These are phyloP conservation scores for Vicugna pacos DNA, from an alignment of 2,113 vertebrate genomes.

Conservation along the genomic window DNA sequence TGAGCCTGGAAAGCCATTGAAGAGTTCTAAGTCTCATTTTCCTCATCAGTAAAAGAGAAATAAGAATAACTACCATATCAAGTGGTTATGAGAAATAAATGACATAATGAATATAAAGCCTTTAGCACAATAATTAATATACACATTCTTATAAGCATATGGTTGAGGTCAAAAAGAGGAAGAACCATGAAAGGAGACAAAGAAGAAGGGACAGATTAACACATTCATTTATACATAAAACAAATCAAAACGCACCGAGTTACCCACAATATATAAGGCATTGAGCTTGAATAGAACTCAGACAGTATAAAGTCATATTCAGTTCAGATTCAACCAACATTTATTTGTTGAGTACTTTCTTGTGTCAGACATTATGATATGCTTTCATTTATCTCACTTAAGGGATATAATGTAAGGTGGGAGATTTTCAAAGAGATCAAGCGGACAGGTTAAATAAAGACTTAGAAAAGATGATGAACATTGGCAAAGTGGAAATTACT, in stretches of 20 bases:
- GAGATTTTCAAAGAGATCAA: not conserved
- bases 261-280: not conserved
- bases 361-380: not conserved
- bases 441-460: not conserved
- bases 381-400: not conserved
- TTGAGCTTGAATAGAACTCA: not conserved
- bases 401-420: not conserved
- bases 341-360: not conserved
- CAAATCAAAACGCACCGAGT: not conserved
- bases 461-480: not conserved
- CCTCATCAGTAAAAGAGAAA: slow-evolving; percentile 17
- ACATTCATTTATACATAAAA: not conserved
- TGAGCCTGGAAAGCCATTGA: not conserved
- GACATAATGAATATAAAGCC: not conserved
- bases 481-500: not conserved
- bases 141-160: not conserved
- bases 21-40: slow-evolving; percentile 46
- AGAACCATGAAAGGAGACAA: not conserved
- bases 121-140: not conserved
- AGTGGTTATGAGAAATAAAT: not conserved
- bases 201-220: not conserved
- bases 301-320: not conserved
- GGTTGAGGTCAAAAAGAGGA: not conserved
- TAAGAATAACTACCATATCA: not conserved
- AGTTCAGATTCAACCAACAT: not conserved